Percentiles rank a stretch among this genome's conserved stretches.
phyloP scores from a whole-genome alignment of 1,140 invertebrate species.

The Sipha flava region DNA sequence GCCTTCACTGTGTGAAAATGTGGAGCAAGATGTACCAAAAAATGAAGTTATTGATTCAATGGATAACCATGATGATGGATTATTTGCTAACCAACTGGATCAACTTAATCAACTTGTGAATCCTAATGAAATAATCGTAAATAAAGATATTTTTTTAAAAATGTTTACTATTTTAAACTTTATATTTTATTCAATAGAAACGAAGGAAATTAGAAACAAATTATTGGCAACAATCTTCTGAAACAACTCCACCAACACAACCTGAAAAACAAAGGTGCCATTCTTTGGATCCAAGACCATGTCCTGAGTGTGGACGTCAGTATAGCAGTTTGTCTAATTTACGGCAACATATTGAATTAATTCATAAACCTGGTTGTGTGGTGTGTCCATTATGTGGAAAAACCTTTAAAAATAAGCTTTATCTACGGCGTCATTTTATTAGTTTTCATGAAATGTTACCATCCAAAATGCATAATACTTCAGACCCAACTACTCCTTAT shows the following conservation, averaged over 20 bases:
- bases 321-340: slow-evolving; percentile 73
- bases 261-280: slow-evolving; percentile 48
- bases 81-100: slow-evolving; percentile 14
- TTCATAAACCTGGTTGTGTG: slow-evolving; percentile 67
- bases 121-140: slow-evolving; percentile 7
- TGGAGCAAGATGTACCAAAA: slow-evolving; percentile 13
- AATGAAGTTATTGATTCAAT: slow-evolving; percentile 8
- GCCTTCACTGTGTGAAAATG: slow-evolving; percentile 7
- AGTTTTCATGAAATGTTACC: slow-evolving; percentile 50
- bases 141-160: background rate
- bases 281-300: slow-evolving; percentile 59
- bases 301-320: slow-evolving; percentile 66
- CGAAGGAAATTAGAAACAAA: slow-evolving; percentile 18
- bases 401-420: slow-evolving; percentile 69
- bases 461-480: slow-evolving; percentile 37
- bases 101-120: slow-evolving; percentile 15
- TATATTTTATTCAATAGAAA: background rate
- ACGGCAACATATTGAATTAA: slow-evolving; percentile 67
- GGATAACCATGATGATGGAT: background rate
- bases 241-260: background rate
- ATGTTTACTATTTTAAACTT: background rate
- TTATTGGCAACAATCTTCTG: slow-evolving; percentile 14
- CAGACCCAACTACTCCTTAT: background rate
- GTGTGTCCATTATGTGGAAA: slow-evolving; percentile 63
- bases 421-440: slow-evolving; percentile 59